Percentiles rank a stretch among this genome's conserved stretches.
These are phyloP conservation scores for Trichoplax adhaerens DNA, from an alignment of 37 sponge, comb jelly and placozoan genomes.

Conservation along the genomic window DNA sequence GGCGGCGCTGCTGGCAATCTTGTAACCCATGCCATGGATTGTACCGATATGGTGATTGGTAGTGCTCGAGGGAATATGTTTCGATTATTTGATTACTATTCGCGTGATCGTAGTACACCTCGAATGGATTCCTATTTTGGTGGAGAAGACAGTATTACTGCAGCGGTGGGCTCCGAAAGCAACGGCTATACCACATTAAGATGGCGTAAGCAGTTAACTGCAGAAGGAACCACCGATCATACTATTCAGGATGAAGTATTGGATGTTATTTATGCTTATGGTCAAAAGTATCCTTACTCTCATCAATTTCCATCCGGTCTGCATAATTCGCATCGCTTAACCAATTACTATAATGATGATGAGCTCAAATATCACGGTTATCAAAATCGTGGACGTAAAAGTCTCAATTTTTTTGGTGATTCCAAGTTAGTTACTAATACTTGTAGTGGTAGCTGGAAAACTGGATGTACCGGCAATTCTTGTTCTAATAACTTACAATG, in stretches of 20 bases:
- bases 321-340: constrained; percentile 8
- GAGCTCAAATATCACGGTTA: constrained; percentile 65
- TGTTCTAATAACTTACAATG: too few species aligned
- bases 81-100: constrained; percentile 54
- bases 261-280: constrained; percentile 41
- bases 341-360: constrained; percentile 30
- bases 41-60: constrained; percentile 49
- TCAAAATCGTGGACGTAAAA: constrained; percentile 20
- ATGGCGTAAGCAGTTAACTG: constrained; percentile 20
- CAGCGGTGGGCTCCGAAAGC: constrained; percentile 30
- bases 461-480: too few species aligned
- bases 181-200: constrained; percentile 31
- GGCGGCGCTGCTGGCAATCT: too few species aligned
- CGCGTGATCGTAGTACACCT: constrained; percentile 49
- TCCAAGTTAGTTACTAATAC: background rate
- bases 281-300: constrained; percentile 27
- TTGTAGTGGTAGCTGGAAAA: background rate
- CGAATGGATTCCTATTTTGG: constrained; percentile 36
- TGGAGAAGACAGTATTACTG: constrained; percentile 36
- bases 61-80: constrained; percentile 21
- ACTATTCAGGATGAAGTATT: constrained; percentile 11
- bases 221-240: constrained; percentile 36
- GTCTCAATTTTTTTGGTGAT: constrained; percentile 44
- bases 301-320: constrained; percentile 35
- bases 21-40: constrained; percentile 47